Evolutionary conservation across 2,113 vertebrate genomes (phyloP).

Genomic region (Ardeotis arabs): DNA sequence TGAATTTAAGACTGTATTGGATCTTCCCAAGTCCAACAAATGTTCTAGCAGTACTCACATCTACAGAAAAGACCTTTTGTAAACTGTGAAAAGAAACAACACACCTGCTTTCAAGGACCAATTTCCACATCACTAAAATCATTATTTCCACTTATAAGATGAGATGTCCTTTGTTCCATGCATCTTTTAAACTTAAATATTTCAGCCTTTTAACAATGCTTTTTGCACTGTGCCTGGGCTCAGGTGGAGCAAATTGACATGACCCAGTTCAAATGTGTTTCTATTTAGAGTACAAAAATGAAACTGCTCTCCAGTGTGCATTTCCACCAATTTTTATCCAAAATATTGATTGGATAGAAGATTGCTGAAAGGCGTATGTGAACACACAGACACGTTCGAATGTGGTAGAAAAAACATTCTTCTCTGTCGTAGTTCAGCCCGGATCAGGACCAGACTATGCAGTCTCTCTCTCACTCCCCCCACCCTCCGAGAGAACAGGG

Average conservation of each 20-base stretch:
- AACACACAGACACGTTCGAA: background rate
- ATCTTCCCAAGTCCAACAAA: background rate
- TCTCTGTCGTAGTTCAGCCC: background rate
- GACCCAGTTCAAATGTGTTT: background rate
- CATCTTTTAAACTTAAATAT: background rate
- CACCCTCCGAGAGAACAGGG: too few species aligned
- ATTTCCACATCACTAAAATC: background rate
- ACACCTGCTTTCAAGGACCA: background rate
- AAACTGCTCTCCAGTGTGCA: background rate
- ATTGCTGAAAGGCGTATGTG: background rate
- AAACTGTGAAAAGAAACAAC: background rate
- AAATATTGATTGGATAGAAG: conserved; percentile 7
- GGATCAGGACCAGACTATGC: too few species aligned
- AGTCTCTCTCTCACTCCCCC: too few species aligned
- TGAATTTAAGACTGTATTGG: background rate
- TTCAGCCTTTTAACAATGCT: background rate
- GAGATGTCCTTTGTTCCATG: background rate
- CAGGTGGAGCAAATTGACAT: background rate
- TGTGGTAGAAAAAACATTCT: background rate
- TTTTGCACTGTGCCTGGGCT: background rate
- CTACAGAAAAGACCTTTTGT: background rate
- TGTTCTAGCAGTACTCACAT: background rate
- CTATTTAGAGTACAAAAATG: conserved; percentile 8
- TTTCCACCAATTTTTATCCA: conserved; percentile 13
- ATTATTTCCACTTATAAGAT: background rate